phyloP scores from a whole-genome alignment of 2,888 invertebrate genomes.

The Rhingia campestris region DNA sequence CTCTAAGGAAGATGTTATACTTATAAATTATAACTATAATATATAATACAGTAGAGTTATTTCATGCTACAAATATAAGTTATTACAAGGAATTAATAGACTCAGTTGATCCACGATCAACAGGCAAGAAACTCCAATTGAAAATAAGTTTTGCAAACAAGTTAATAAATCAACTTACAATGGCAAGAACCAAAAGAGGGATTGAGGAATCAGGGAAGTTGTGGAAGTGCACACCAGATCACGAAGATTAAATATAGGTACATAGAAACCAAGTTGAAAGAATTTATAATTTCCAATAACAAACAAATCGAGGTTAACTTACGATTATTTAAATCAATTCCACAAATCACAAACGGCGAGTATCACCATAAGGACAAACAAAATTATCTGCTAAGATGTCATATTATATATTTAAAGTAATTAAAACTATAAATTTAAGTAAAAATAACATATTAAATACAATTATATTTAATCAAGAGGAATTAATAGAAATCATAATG shows the following conservation, averaged over 20 bases:
- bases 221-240: neutral
- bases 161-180: neutral
- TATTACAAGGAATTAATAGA: neutral
- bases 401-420: neutral
- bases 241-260: neutral
- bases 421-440: neutral
- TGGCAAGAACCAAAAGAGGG: neutral
- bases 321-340: neutral
- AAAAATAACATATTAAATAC: slow-evolving; percentile 1
- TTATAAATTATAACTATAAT: too few relatives aligned
- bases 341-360: neutral
- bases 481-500: neutral
- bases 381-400: neutral
- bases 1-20: too few relatives aligned
- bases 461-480: neutral
- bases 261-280: neutral
- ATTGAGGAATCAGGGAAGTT: neutral
- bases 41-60: too few relatives aligned
- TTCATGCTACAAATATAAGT: too few relatives aligned
- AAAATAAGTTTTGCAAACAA: neutral
- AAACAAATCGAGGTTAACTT: neutral
- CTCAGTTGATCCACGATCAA: neutral
- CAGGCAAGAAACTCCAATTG: neutral
- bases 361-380: neutral
- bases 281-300: neutral